Conservation (phyloP, 2,888 invertebrate genomes). For the Carterocephalus palaemon region DNA sequence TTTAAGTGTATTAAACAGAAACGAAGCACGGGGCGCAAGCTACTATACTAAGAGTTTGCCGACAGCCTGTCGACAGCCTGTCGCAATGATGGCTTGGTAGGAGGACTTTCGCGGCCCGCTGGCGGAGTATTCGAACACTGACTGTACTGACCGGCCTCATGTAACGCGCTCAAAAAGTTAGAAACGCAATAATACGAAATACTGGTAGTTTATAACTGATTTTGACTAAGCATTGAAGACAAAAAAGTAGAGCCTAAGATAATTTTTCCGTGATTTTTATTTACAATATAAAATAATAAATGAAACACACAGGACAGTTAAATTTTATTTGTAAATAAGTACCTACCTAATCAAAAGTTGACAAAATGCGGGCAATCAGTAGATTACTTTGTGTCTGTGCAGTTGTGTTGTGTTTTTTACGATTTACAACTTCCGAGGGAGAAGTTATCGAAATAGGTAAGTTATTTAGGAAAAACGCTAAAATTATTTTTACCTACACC, state of each 20-base stretch:
- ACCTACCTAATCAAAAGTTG: too few relatives aligned
- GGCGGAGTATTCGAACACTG: constrained; percentile 27
- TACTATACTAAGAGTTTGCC: neutral
- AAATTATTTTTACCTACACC: too few relatives aligned
- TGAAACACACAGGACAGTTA: neutral
- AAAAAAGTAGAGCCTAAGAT: too few relatives aligned
- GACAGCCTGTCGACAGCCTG: constrained; percentile 36
- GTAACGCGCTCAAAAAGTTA: constrained; percentile 1
- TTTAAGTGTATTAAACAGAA: neutral
- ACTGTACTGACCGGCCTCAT: constrained; percentile 5
- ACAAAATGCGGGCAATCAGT: constrained; percentile 42
- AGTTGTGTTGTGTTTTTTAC: constrained; percentile 48
- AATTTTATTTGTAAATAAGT: constrained; percentile 2
- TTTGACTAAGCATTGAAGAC: too few relatives aligned
- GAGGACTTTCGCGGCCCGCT: constrained; percentile 55
- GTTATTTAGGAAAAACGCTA: too few relatives aligned
- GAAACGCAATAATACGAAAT: too few relatives aligned
- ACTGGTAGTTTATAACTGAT: too few relatives aligned
- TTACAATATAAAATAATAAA: too few relatives aligned
- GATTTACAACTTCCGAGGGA: constrained; percentile 41
- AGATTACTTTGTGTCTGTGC: constrained; percentile 43
- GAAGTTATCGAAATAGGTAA: constrained; percentile 55
- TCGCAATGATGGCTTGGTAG: constrained; percentile 49
- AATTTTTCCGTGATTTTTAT: too few relatives aligned
- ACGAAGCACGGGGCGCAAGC: constrained; percentile 4